Evolutionary conservation across 2,888 invertebrate species (phyloP), one percentile per base, ranked within the genome.

Genomic region (Pseudococcus jackbeardsleyi): DNA sequence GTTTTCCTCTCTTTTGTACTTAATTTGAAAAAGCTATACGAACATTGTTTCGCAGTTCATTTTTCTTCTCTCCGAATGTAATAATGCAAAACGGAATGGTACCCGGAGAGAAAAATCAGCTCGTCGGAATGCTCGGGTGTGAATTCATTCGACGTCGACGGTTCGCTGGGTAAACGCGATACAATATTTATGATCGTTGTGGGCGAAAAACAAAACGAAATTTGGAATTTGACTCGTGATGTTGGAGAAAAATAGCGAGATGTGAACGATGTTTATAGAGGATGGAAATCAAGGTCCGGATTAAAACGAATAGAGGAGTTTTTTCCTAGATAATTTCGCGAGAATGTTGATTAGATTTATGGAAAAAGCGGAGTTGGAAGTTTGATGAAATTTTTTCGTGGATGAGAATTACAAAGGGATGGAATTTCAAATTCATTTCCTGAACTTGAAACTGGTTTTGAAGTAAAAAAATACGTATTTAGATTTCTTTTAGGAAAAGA

Each of bases 41-140:
- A 82, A 46, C 79, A 46, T 82, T 15, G 79, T 82, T 82, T 82
- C 79, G 46, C 79, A 82, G 79, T 19, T 82, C 79, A 82, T 82
- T 82, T 82, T 82, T 82, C 79, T 82, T 82, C 19, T 46, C 19
- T 17, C 79, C 79, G 26, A 39, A 33, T 19, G 42, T 82, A 82
- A 82, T 82, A 82, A 82, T 82, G 79, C 79, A 82, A 46, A 82
- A 82, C 5, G 26, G 11, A 54, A 54, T 19, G 64, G 19, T 19
- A 22, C 64, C 64, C 33, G 17, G 72, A 26, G 72, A 33, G 33
- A 72, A 72, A 72, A 72, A 72, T 72, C 72, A 72, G 68, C 26
- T 68, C 26, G 68, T 26, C 26, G 68, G 68, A 68, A 68, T 33
- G 33, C n/a, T 33, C 9, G 59, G n/a, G 22, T 22, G 64, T 64